Percentiles rank a stretch among this genome's conserved stretches.
Evolutionary conservation across 2,113 vertebrate species (phyloP).

Genomic region (Drymodes brunneopygia): DNA sequence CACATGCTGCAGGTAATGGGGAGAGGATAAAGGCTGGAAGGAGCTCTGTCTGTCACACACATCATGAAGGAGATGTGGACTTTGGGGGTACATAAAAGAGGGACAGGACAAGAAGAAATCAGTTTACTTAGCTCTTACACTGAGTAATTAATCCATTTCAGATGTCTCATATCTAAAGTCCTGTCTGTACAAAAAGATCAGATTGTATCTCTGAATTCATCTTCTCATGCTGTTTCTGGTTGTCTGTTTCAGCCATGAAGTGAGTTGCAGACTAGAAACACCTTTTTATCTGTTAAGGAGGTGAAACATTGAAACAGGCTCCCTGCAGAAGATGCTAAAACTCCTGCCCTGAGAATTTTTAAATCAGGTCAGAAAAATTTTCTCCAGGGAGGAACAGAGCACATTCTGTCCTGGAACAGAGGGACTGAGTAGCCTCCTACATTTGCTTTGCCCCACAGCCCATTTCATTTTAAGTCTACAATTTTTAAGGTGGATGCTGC

Average conservation of each 20-base stretch:
- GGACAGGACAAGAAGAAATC: neutral
- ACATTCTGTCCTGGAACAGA: neutral
- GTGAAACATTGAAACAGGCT: constrained; percentile 9
- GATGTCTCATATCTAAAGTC: neutral
- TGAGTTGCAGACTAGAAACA: neutral
- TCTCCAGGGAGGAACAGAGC: neutral
- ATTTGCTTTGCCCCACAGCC: neutral
- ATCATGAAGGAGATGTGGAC: neutral
- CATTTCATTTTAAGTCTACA: neutral
- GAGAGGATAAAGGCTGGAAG: neutral
- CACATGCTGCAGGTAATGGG: neutral
- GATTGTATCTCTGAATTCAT: neutral
- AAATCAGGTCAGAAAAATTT: constrained; percentile 22
- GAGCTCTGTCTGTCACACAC: neutral
- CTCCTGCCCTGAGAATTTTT: neutral
- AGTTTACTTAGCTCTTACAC: neutral
- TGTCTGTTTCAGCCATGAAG: neutral
- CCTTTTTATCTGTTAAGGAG: neutral
- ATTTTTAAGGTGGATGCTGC: neutral
- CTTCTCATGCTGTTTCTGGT: neutral
- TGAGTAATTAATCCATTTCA: neutral
- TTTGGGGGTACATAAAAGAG: neutral
- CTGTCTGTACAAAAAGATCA: neutral
- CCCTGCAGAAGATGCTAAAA: neutral
- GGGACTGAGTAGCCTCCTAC: neutral